Base-by-base conservation (phyloP, 30 jellyfish, hydroid and myxozoan genomes). In the Mastigias papua region DNA sequence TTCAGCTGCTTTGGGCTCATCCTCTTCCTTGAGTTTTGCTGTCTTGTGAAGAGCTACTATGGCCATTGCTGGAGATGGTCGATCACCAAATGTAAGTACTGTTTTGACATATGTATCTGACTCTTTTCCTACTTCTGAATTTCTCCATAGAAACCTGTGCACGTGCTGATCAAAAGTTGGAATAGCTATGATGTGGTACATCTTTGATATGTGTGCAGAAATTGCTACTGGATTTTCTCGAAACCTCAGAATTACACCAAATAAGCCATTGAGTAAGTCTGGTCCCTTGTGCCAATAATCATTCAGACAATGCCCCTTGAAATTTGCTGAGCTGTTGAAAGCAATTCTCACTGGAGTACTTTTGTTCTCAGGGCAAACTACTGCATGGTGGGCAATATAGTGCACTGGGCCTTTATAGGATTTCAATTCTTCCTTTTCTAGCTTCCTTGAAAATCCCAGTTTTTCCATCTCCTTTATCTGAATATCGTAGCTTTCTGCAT, bases 261-360 rank as follows among this genome's bases (percentile, higher is more conserved):
- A 80, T 20, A 80, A 73, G 62, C 64, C 63, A 46, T 80, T 89
- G 57, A 89, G 93, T 31, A 89, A 46, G 80, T 89, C 93, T 34
- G 93, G 97, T 49, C 95, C 97, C 74, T 90, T 90, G 88, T 34
- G 58, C 78, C 91, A 68, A 69, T 76, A 78, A 64, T 78, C 97
- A 54, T 76, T 86, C 51, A 91, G 78, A 32, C 33, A 62, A 61
- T 69, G 90, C 11, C 97, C 97, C 50, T 82, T 67, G 60, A 61
- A 91, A 63, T 48, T 70, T 64, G 83, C 34, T 2, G 91, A 54
- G 23, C 87, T 33, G 74, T 91, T 84, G 78, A 74, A 82, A 48
- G 84, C 96, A 11, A 91, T 77, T 65, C 96, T 57, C 88, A 61
- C 74, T 25, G 96, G 96, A 64, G 97, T 73, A 27, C 86, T 42